Evolutionary conservation across 2,888 invertebrate genomes (phyloP), one percentile per base, ranked within the genome.

Genomic region (Caenorhabditis angaria): DNA sequence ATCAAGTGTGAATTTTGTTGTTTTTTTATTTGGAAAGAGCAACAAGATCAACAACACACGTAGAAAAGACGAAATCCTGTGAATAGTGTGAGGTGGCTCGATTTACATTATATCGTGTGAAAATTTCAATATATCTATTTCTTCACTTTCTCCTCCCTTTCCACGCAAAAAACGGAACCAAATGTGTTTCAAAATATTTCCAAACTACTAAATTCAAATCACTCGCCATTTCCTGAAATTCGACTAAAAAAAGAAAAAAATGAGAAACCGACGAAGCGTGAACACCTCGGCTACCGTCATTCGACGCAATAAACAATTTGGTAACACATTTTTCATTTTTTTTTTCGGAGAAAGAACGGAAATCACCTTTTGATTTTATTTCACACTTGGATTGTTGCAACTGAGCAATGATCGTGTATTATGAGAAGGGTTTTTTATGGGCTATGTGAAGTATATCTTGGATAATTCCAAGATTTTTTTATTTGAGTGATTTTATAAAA

Each of bases 41-140:
- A 20, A 20, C 51, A 24, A 24, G 18, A 12, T 41, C 41, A 41
- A 41, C 41, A 41, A 41, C 41, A 41, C 41, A 41, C 5, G 41
- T 5, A 14, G 14, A 41, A 41, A 14, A 14, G 41, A 18, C 3
- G 18, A 14, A 10, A 41, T 41, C 41, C 18, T 41, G 41, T 41
- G 54, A 25, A 54, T 22, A 22, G 22, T 27, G 54, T 12, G 22
- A 4, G 8, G 22, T 28, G 71, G 56, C 65, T 72, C 72, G 65
- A 65, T 68, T 72, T 72, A 72, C 72, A 72, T 65, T 72, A 72
- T 72, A 67, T 72, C 72, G 72, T 72, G 72, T 72, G 72, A 72
- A 72, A 67, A 61, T 72, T 67, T 71, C 66, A 60, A 66, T 41
- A 71, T 48, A 14, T 10, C 22, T 51, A 24, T 51, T 51, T 51